Evolutionary conservation across 1,140 invertebrate genomes (phyloP).

Genomic region (Elymnias hypermnestra): DNA sequence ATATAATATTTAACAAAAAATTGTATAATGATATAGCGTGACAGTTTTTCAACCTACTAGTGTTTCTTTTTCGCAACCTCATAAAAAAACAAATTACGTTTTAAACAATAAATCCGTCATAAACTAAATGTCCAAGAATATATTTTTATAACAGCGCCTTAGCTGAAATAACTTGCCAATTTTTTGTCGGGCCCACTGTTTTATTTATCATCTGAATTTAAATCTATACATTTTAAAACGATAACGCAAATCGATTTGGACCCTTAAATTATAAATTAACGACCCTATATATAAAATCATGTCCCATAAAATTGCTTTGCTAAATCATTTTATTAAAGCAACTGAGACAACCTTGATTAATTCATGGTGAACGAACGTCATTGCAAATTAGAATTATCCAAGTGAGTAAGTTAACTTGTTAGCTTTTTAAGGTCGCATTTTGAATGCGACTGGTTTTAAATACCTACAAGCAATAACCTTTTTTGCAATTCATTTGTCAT

Average conservation of each 20-base stretch:
- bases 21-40: too few relatives aligned
- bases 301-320: neutral
- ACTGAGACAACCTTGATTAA: neutral
- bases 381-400: neutral
- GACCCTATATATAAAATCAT: neutral
- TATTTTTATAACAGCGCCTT: too few relatives aligned
- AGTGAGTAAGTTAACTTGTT: neutral
- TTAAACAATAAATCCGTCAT: too few relatives aligned
- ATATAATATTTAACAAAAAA: too few relatives aligned
- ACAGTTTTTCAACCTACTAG: too few relatives aligned
- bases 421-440: neutral
- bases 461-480: neutral
- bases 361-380: neutral
- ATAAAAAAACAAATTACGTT: too few relatives aligned
- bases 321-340: neutral
- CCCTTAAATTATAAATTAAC: neutral
- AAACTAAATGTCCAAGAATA: too few relatives aligned
- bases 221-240: neutral
- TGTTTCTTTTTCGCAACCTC: too few relatives aligned
- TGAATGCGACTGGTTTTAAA: neutral
- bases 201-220: neutral
- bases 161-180: too few relatives aligned
- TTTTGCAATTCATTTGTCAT: too few relatives aligned
- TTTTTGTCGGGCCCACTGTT: too few relatives aligned
- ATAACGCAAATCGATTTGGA: neutral